Percentiles rank a stretch among this genome's conserved stretches.
Conservation (phyloP, 2,797 vertebrate genomes). For the Apodemus agrarius region DNA sequence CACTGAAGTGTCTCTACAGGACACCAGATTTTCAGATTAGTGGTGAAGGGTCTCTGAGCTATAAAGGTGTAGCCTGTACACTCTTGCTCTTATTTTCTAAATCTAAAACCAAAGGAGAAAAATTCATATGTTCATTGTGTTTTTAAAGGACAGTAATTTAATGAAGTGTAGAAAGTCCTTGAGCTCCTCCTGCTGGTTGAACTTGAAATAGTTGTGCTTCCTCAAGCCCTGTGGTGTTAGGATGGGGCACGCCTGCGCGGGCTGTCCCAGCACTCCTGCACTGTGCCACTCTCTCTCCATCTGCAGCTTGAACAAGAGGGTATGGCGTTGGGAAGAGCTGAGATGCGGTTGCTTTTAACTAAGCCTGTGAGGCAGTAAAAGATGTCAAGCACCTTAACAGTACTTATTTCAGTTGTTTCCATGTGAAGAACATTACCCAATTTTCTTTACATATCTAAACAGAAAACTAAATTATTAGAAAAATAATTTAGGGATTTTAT, state of each 20-base stretch:
- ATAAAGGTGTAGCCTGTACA: background rate
- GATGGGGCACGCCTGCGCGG: too few species aligned
- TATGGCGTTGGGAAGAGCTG: background rate
- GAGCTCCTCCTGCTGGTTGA: conserved; percentile 69
- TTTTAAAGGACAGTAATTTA: background rate
- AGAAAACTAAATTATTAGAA: conserved; percentile 7
- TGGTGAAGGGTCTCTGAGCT: background rate
- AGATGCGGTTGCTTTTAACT: conserved; percentile 38
- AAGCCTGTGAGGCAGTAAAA: conserved; percentile 38
- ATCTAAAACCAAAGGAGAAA: conserved; percentile 22
- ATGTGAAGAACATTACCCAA: conserved; percentile 47
- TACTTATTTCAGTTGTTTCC: background rate
- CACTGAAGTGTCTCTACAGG: conserved; percentile 27
- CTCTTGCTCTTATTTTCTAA: conserved; percentile 43
- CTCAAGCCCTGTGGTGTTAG: background rate
- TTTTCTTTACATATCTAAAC: conserved; percentile 12
- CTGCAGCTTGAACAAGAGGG: conserved; percentile 30
- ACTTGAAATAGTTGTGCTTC: background rate
- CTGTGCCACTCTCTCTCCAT: background rate
- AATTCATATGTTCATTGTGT: conserved; percentile 22
- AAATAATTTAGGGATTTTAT: conserved; percentile 9
- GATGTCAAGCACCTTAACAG: background rate
- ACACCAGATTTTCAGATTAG: background rate
- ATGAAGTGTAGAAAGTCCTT: conserved; percentile 46
- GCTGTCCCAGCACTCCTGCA: background rate